Percentiles rank a stretch among this genome's conserved stretches.
phyloP scores from a whole-genome alignment of 2,113 vertebrate genomes.

The Pteruthius melanotis region DNA sequence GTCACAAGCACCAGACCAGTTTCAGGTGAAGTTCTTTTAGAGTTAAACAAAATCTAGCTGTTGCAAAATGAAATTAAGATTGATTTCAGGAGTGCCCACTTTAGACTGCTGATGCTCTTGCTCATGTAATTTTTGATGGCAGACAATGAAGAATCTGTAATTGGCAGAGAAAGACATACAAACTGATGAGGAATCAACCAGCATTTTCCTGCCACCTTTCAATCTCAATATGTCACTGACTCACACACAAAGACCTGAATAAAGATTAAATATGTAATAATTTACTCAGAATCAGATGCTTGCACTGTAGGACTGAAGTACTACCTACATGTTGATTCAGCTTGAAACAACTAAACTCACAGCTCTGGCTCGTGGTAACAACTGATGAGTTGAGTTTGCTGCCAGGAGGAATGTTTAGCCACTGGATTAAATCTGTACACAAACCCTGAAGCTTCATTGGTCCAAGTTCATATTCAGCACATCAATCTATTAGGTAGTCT shows the following conservation, averaged over 20 bases:
- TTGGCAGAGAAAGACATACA: background rate
- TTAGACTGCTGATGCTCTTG: background rate
- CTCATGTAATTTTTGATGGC: slow-evolving; percentile 17
- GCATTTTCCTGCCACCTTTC: slow-evolving; percentile 1
- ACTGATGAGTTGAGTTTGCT: background rate
- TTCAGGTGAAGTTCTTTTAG: background rate
- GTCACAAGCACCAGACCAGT: too few species aligned
- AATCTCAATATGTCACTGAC: background rate
- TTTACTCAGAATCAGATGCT: background rate
- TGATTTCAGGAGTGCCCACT: background rate
- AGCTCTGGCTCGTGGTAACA: background rate
- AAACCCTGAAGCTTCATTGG: background rate
- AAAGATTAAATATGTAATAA: slow-evolving; percentile 24
- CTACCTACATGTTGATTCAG: background rate
- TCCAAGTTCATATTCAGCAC: background rate
- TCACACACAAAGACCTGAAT: background rate
- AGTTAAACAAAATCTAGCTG: slow-evolving; percentile 16
- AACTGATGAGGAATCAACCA: background rate
- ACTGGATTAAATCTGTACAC: background rate
- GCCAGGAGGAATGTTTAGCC: background rate
- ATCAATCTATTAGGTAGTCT: background rate
- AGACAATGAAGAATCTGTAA: background rate
- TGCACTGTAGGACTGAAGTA: background rate
- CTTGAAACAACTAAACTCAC: background rate
- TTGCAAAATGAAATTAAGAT: slow-evolving; percentile 42